Evolutionary conservation across 2,888 invertebrate species (phyloP), one percentile per base, ranked within the genome.

Genomic region (Ennomos erosarius): DNA sequence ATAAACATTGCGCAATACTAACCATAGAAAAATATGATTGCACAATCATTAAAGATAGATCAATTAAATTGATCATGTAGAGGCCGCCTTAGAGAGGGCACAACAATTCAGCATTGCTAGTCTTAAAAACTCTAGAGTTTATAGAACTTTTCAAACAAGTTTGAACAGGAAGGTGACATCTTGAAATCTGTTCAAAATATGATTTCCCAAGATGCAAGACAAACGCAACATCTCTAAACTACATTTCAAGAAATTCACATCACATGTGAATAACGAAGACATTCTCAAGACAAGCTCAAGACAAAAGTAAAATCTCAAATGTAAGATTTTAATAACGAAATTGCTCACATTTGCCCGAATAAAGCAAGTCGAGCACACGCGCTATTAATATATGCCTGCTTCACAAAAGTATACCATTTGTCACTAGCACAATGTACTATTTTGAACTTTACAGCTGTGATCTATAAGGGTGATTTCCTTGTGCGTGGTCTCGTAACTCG

Each of bases 331-430:
- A 64, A 65, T 64, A 65, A 59, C 56, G 62, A 64, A 68, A 64
- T 65, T 60, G 60, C 64, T 56, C 59, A 62, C 64, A 65, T 65
- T 68, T 59, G 42, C 65, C 39, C 48, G 59, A 60, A 68, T 60
- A 62, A 65, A 59, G 60, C 59, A 62, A 64, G 53, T 49, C 47
- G 42, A 46, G 44, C 56, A 52, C 49, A 42, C 46, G 56, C 47
- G 65, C 68, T 68, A 68, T 69, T 67, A 70, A 67, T 69, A 67
- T 67, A 65, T 67, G 68, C 65, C 68, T 68, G 57, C 64, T 42
- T 51, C 13, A 50, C 49, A 55, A 51, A 55, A 56, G 52, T 54
- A 39, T 45, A 54, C 42, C 39, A 50, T 46, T 34, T n/a, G 36
- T 13, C 12, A 34, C 42, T 13, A 36, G 9, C 38, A n/a, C 36